Percentiles rank a stretch among this genome's conserved stretches.
Conservation (phyloP, 2,797 vertebrate genomes). For the Otolemur crassicaudatus region DNA sequence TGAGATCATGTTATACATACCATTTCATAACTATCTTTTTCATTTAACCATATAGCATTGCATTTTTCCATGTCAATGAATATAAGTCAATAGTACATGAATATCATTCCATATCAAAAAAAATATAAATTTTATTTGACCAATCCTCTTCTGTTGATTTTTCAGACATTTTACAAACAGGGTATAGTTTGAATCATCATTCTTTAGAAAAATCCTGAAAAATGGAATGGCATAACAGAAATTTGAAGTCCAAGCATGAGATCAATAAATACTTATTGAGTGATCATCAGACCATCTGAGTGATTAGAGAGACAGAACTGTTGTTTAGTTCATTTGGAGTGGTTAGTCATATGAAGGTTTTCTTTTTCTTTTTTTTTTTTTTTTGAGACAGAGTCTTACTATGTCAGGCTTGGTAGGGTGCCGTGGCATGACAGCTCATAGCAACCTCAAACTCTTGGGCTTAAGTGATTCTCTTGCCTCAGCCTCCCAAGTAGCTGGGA, state of each 20-base stretch:
- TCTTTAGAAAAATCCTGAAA: background rate
- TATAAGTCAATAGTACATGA: background rate
- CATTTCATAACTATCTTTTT: constrained; percentile 4
- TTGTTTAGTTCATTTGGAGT: constrained; percentile 26
- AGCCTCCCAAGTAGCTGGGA: no score
- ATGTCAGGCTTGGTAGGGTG: no score
- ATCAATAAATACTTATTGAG: background rate
- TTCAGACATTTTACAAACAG: background rate
- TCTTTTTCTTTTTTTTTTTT: background rate
- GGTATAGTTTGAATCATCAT: background rate
- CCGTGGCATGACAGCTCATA: no score
- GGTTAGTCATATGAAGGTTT: background rate
- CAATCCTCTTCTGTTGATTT: background rate
- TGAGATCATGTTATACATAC: background rate
- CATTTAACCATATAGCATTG: background rate
- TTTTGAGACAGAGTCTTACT: no score
- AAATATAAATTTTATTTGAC: constrained; percentile 29
- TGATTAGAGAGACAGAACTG: background rate
- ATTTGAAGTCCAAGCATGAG: background rate
- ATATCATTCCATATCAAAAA: background rate
- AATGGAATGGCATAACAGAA: constrained; percentile 8
- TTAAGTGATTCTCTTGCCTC: no score
- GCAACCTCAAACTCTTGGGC: no score
- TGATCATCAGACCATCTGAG: background rate
- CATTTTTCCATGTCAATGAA: constrained; percentile 3